These are phyloP conservation scores for Papilio machaon DNA, from an alignment of 1,140 invertebrate genomes.

Conservation along the genomic window DNA sequence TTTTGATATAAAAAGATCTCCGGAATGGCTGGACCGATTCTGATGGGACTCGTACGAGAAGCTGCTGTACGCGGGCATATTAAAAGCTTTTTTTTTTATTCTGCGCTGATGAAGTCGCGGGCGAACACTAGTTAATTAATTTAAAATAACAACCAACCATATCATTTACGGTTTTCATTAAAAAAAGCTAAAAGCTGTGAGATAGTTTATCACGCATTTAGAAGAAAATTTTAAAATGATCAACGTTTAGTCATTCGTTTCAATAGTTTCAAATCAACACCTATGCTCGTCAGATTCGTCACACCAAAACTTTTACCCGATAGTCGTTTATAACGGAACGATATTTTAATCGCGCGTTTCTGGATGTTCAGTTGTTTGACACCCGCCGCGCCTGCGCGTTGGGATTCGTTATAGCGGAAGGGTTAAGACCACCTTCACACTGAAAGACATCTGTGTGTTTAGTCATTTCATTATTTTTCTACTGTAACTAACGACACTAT, in stretches of 20 bases:
- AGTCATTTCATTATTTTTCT: not conserved
- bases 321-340: slow-evolving; percentile 10
- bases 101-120: too few species aligned
- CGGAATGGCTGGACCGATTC: too few species aligned
- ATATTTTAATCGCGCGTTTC: not conserved
- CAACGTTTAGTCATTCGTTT: not conserved
- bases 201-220: slow-evolving; percentile 5
- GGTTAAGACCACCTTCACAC: not conserved
- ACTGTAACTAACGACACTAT: too few species aligned
- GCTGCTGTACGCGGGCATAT: too few species aligned
- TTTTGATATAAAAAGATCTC: too few species aligned
- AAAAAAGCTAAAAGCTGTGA: not conserved
- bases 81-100: too few species aligned
- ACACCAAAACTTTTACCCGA: not conserved
- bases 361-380: not conserved
- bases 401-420: not conserved
- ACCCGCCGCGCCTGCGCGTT: not conserved
- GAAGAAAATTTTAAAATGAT: not conserved
- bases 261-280: slow-evolving; percentile 12
- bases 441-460: not conserved
- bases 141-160: not conserved
- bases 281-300: slow-evolving; percentile 16
- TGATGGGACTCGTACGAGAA: too few species aligned
- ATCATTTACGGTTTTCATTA: not conserved
- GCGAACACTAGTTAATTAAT: not conserved